phyloP scores from a whole-genome alignment of 2,113 vertebrate genomes.

The Charina bottae region DNA sequence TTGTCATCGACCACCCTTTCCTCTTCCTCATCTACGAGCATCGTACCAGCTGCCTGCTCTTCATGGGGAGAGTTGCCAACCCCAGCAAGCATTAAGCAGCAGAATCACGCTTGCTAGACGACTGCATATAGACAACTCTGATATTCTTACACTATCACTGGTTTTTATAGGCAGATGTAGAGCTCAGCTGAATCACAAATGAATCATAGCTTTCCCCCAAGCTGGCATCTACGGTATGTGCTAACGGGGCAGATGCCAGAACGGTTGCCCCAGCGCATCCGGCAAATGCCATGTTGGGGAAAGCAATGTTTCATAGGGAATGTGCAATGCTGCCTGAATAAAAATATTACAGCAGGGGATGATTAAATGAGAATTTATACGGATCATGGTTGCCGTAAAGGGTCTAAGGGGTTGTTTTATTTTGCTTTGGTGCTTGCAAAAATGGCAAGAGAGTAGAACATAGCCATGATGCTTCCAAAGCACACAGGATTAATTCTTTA shows the following conservation, averaged over 20 bases:
- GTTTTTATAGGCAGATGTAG: slow-evolving; percentile 45
- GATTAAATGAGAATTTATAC: slow-evolving; percentile 52
- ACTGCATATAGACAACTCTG: background rate
- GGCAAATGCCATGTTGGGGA: too few species aligned
- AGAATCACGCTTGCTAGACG: background rate
- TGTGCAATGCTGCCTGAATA: slow-evolving; percentile 7
- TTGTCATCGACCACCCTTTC: slow-evolving; percentile 88
- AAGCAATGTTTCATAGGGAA: background rate
- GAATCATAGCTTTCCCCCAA: background rate
- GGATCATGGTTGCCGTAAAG: slow-evolving; percentile 17
- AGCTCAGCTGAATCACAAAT: background rate
- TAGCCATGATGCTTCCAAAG: background rate
- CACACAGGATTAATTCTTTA: background rate
- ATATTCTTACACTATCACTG: slow-evolving; percentile 20
- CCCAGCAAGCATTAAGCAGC: slow-evolving; percentile 75
- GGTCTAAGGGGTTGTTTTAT: slow-evolving; percentile 29
- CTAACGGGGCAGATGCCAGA: background rate
- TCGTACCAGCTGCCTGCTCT: slow-evolving; percentile 91
- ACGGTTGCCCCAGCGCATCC: background rate
- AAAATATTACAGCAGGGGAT: slow-evolving; percentile 37
- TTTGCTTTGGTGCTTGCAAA: too few species aligned
- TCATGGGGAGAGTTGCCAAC: slow-evolving; percentile 91
- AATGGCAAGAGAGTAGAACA: background rate
- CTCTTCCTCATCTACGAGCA: slow-evolving; percentile 95
- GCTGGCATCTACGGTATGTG: background rate